Percentiles rank a stretch among this genome's conserved stretches.
These are phyloP conservation scores for Drosophila ambigua DNA, from an alignment of 1,140 invertebrate genomes.

Conservation along the genomic window DNA sequence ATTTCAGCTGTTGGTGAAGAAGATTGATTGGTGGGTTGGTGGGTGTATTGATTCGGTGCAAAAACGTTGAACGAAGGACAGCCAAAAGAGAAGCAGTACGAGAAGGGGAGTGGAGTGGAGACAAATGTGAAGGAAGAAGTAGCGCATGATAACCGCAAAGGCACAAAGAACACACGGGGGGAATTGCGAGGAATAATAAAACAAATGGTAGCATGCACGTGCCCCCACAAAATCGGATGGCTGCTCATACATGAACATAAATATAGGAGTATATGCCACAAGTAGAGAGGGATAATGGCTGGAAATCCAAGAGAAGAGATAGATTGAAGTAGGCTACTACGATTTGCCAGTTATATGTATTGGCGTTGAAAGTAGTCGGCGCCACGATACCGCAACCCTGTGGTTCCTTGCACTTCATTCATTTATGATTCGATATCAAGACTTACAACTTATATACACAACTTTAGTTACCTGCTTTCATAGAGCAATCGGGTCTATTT, in stretches of 20 bases:
- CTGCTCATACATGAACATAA: slow-evolving; percentile 32
- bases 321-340: slow-evolving; percentile 68
- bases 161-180: slow-evolving; percentile 54
- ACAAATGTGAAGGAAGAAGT: slow-evolving; percentile 47
- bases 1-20: slow-evolving; percentile 42
- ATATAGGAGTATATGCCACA: slow-evolving; percentile 48
- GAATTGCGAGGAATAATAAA: slow-evolving; percentile 44
- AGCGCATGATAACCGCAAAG: slow-evolving; percentile 1
- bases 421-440: slow-evolving; percentile 51
- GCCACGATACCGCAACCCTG: slow-evolving; percentile 73
- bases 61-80: slow-evolving; percentile 53
- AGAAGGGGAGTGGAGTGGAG: slow-evolving; percentile 30
- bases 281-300: slow-evolving; percentile 36
- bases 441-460: slow-evolving; percentile 67
- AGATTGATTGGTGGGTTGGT: slow-evolving; percentile 23
- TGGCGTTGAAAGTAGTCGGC: slow-evolving; percentile 72
- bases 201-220: slow-evolving; percentile 62
- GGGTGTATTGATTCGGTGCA: slow-evolving; percentile 49
- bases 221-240: slow-evolving; percentile 45
- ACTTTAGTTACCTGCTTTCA: slow-evolving; percentile 86
- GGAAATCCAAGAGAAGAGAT: slow-evolving; percentile 31
- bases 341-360: slow-evolving; percentile 65
- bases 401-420: slow-evolving; percentile 77
- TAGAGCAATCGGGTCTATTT: slow-evolving; percentile 84
- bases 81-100: slow-evolving; percentile 20